phyloP scores from a whole-genome alignment of 2,113 vertebrate genomes.

The Apodemus sylvaticus region DNA sequence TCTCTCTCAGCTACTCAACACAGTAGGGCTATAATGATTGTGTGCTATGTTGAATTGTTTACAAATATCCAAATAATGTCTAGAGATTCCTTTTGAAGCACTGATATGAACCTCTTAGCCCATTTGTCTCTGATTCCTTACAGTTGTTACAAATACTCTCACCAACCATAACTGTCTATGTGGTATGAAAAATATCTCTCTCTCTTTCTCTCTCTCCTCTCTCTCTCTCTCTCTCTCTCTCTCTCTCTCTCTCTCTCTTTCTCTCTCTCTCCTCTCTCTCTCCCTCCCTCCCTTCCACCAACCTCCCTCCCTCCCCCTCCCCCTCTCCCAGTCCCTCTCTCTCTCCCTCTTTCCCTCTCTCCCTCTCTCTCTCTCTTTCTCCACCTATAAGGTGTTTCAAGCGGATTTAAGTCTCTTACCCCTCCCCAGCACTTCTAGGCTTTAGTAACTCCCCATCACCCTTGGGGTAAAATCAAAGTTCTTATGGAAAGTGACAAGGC shows the following conservation, averaged over 20 bases:
- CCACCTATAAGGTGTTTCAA: background rate
- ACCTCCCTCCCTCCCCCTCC: no score
- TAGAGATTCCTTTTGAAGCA: background rate
- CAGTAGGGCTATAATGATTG: background rate
- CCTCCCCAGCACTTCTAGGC: background rate
- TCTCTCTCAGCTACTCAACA: background rate
- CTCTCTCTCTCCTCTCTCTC: no score
- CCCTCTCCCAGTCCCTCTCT: no score
- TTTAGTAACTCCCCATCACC: background rate
- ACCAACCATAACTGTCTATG: background rate
- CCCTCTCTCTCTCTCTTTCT: background rate
- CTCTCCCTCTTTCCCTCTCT: no score
- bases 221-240: background rate
- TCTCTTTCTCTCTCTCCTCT: background rate
- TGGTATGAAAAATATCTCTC: fast-evolving
- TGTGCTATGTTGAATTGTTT: background rate
- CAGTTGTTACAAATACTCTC: background rate
- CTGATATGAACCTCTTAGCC: background rate
- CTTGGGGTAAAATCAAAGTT: background rate
- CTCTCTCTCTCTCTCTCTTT: no score
- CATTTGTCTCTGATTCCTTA: background rate
- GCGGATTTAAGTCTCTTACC: background rate
- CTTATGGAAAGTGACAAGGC: background rate
- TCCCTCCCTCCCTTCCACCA: no score
- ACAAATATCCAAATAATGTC: background rate